Conservation (phyloP, 2,113 vertebrate genomes). For the Otus sunia region DNA sequence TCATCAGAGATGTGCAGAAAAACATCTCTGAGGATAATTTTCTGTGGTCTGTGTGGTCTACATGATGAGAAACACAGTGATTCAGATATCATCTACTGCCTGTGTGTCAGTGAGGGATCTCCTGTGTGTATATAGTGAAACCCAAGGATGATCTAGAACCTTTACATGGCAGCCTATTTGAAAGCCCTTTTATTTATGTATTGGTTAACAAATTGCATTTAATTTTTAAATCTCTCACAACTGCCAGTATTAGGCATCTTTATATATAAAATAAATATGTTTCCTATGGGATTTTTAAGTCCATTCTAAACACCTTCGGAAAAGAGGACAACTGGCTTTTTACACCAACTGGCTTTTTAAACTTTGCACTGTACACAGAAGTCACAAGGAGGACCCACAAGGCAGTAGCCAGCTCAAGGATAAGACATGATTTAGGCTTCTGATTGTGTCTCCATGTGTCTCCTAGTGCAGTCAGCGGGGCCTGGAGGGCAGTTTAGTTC, state of each 20-base stretch:
- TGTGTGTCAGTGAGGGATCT: neutral
- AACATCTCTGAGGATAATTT: neutral
- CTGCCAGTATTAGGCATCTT: neutral
- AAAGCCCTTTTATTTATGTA: neutral
- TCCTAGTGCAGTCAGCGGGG: too few relatives aligned
- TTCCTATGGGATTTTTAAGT: rapidly evolving
- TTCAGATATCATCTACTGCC: neutral
- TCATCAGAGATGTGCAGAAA: neutral
- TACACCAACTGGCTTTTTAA: rapidly evolving
- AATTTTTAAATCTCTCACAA: neutral
- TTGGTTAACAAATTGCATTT: neutral
- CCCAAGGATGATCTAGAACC: neutral
- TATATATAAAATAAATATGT: neutral
- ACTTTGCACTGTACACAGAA: neutral
- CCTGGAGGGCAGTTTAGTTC: neutral
- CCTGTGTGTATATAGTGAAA: neutral
- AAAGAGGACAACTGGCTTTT: neutral
- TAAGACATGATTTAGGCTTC: neutral
- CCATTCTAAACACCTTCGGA: neutral
- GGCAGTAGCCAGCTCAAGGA: neutral
- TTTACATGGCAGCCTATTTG: neutral
- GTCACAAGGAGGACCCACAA: neutral
- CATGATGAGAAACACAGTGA: neutral
- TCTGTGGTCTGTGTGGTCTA: neutral
- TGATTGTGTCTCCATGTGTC: neutral